Conservation (phyloP, 1,140 invertebrate species). For the Orchestia grillus region DNA sequence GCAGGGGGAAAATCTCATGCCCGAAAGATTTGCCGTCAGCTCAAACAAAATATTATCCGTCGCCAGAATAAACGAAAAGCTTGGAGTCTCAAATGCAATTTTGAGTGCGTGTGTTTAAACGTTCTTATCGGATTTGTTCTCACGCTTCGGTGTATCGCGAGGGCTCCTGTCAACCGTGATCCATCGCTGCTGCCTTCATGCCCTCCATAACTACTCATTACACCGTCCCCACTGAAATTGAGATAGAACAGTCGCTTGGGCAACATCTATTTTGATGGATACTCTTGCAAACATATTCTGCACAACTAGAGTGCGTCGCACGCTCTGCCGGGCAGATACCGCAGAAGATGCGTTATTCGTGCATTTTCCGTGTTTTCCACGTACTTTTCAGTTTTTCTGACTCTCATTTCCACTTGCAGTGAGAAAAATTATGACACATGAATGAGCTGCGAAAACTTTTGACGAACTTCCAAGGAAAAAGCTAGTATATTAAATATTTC, state of each 20-base stretch:
- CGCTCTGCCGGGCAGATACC: not conserved
- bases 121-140: conserved; percentile 49
- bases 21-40: not conserved
- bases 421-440: no score
- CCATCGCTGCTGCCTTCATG: conserved; percentile 53
- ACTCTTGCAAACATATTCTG: not conserved
- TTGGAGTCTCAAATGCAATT: conserved; percentile 29
- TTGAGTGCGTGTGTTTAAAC: conserved; percentile 51
- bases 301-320: not conserved
- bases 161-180: conserved; percentile 48
- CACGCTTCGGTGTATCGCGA: conserved; percentile 37
- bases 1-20: not conserved
- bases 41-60: conserved; percentile 22
- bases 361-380: not conserved
- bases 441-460: no score
- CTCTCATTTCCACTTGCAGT: no score
- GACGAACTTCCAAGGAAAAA: no score
- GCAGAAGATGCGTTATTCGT: not conserved
- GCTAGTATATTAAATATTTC: no score
- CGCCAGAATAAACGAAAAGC: conserved; percentile 16
- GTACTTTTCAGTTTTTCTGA: no score
- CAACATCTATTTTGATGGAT: conserved; percentile 50
- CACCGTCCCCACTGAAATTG: conserved; percentile 45
- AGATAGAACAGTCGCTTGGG: conserved; percentile 53
- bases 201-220: conserved; percentile 40